Percentiles rank a stretch among this genome's conserved stretches.
These are phyloP conservation scores for Trinectes maculatus DNA, from an alignment of 2,113 vertebrate genomes.

Conservation along the genomic window DNA sequence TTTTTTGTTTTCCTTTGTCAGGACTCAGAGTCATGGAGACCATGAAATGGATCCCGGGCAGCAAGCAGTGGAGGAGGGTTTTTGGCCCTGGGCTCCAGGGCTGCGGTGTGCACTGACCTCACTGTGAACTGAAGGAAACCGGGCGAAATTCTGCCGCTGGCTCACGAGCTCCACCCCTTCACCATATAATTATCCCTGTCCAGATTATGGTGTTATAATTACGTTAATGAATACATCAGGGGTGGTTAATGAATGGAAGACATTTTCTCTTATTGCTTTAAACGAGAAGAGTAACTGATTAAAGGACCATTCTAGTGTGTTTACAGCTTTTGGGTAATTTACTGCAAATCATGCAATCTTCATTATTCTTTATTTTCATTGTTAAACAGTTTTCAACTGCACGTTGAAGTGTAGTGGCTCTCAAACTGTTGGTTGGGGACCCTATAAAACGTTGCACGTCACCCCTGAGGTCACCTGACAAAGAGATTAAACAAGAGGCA, in stretches of 20 bases:
- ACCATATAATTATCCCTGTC: slow-evolving; percentile 55
- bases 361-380: background rate
- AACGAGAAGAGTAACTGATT: slow-evolving; percentile 28
- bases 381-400: slow-evolving; percentile 6
- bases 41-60: slow-evolving; percentile 54
- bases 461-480: background rate
- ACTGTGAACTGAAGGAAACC: slow-evolving; percentile 70
- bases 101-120: slow-evolving; percentile 72
- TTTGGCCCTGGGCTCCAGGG: slow-evolving; percentile 45
- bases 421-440: background rate
- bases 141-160: slow-evolving; percentile 55
- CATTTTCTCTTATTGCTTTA: slow-evolving; percentile 38
- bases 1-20: slow-evolving; percentile 70
- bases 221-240: slow-evolving; percentile 63
- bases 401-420: background rate
- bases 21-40: slow-evolving; percentile 55
- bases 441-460: background rate
- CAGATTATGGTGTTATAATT: slow-evolving; percentile 60
- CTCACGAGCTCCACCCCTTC: slow-evolving; percentile 51
- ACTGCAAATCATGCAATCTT: background rate
- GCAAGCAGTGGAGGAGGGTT: slow-evolving; percentile 46
- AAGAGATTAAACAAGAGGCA: background rate
- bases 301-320: background rate
- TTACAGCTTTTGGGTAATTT: slow-evolving; percentile 7
- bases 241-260: slow-evolving; percentile 57